These are phyloP conservation scores for Griposia aprilina DNA, from an alignment of 2,888 invertebrate genomes.

Conservation along the genomic window DNA sequence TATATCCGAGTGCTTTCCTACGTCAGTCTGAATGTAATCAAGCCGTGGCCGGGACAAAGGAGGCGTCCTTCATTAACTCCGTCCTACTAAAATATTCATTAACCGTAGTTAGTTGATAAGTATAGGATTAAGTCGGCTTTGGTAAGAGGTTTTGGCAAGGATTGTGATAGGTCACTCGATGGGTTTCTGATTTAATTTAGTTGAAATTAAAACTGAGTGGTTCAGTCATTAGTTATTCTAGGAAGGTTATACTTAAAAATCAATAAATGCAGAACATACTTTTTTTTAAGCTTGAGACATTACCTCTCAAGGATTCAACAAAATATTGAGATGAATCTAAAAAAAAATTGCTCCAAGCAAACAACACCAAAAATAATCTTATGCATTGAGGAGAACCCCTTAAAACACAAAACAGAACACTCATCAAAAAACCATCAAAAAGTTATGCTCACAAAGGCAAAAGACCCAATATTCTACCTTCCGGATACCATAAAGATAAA, in stretches of 20 bases:
- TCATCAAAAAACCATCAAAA: constrained; percentile 47
- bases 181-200: constrained; percentile 32
- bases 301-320: not conserved
- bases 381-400: not conserved
- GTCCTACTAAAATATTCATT: constrained; percentile 88
- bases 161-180: constrained; percentile 48
- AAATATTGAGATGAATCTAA: not conserved
- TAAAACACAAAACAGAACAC: constrained; percentile 23
- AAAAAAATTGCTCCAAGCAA: not conserved
- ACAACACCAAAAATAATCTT: not conserved
- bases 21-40: constrained; percentile 82
- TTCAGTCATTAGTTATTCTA: not conserved
- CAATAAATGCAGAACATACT: not conserved
- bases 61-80: constrained; percentile 86
- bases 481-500: constrained; percentile 65
- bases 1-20: constrained; percentile 68
- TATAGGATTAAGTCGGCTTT: constrained; percentile 63
- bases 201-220: not conserved
- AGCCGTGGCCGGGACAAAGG: constrained; percentile 86
- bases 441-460: constrained; percentile 39
- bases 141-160: constrained; percentile 50
- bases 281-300: not conserved
- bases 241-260: not conserved
- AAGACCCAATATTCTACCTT: constrained; percentile 50
- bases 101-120: constrained; percentile 75